phyloP scores from a whole-genome alignment of 2,797 vertebrate species.

The Oreochromis grahami region DNA sequence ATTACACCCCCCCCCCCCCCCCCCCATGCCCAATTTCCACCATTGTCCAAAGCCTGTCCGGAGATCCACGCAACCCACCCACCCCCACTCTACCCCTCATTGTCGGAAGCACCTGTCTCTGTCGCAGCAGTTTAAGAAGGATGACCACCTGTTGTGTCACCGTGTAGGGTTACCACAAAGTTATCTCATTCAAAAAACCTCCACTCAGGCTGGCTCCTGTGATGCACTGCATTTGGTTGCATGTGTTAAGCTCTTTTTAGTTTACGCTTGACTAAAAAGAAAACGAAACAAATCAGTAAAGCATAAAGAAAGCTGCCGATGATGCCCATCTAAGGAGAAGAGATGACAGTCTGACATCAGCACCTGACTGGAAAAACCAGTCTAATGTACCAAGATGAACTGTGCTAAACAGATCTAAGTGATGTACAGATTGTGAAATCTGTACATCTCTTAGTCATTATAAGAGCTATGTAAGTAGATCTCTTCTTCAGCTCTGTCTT shows the following conservation, averaged over 20 bases:
- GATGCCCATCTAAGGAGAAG: not conserved
- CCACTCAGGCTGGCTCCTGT: not conserved
- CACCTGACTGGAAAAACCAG: not conserved
- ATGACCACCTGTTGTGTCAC: slow-evolving; percentile 60
- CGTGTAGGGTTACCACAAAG: slow-evolving; percentile 33
- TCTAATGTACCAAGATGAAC: not conserved
- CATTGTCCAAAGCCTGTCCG: slow-evolving; percentile 53
- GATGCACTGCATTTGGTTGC: not conserved
- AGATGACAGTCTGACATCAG: not conserved
- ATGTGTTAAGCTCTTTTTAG: not conserved
- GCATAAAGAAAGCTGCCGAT: not conserved
- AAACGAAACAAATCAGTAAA: not conserved
- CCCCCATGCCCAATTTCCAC: slow-evolving; percentile 1
- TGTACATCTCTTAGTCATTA: not conserved
- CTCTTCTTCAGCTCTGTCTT: not conserved
- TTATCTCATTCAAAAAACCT: slow-evolving; percentile 39
- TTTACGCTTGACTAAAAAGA: not conserved
- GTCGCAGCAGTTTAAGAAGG: slow-evolving; percentile 36
- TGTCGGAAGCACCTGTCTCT: slow-evolving; percentile 71
- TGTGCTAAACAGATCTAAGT: not conserved
- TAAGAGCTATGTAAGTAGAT: not conserved
- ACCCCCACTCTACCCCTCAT: not conserved
- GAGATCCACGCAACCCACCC: slow-evolving; percentile 10
- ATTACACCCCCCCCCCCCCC: not conserved
- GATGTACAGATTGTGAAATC: not conserved